phyloP scores from a whole-genome alignment of 2,113 vertebrate species.

The Rana temporaria region DNA sequence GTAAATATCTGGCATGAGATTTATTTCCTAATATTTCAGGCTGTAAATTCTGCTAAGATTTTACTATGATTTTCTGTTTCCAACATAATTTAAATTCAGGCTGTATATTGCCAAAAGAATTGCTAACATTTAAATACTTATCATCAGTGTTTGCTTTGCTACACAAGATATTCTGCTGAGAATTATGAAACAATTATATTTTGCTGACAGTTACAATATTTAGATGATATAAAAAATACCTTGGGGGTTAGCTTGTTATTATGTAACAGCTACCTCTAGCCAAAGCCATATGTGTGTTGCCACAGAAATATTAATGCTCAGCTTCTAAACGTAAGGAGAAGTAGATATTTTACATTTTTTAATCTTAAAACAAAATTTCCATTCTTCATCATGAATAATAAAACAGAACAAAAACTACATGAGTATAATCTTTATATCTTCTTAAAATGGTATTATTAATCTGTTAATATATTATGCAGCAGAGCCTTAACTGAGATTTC shows the following conservation, averaged over 20 bases:
- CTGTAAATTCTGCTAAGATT: background rate
- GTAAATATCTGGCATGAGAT: constrained; percentile 70
- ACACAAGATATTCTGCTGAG: background rate
- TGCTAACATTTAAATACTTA: constrained; percentile 1
- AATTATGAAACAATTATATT: constrained; percentile 12
- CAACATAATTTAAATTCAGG: background rate
- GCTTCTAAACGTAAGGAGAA: no score
- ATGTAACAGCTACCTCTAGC: background rate
- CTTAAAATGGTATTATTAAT: no score
- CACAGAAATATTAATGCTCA: no score
- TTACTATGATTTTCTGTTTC: background rate
- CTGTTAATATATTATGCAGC: no score
- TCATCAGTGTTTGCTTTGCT: constrained; percentile 30
- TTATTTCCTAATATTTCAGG: constrained; percentile 57
- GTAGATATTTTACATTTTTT: no score
- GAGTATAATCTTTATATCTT: no score
- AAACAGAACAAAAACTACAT: no score
- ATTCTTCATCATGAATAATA: no score
- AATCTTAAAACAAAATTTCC: no score
- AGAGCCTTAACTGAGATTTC: no score
- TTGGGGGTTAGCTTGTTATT: background rate
- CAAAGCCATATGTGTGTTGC: constrained; percentile 13
- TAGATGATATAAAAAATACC: background rate
- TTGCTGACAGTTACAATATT: background rate
- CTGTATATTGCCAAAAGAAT: background rate